Evolutionary conservation across 2,113 vertebrate genomes (phyloP).

Genomic region (Okapia johnstoni): DNA sequence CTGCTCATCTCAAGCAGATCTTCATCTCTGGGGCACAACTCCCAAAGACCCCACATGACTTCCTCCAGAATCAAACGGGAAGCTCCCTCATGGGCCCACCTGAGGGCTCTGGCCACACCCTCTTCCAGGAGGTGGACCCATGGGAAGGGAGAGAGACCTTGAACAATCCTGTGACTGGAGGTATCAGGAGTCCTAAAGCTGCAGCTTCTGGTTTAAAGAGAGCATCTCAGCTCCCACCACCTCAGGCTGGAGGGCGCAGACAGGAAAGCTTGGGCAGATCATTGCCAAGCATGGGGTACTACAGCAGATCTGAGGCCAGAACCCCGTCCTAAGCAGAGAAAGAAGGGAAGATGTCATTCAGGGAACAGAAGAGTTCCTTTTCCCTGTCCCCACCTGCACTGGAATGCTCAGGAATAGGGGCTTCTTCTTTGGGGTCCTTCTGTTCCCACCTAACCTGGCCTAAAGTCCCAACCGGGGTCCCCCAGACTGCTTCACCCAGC

Average conservation of each 20-base stretch:
- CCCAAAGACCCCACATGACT: background rate
- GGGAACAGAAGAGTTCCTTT: background rate
- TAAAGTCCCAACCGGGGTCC: background rate
- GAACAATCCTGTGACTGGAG: background rate
- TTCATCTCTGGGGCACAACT: background rate
- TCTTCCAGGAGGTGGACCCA: background rate
- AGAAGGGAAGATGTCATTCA: background rate
- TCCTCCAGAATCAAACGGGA: background rate
- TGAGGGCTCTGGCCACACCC: background rate
- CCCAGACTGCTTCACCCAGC: background rate
- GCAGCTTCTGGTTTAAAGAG: background rate
- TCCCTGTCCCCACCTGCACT: background rate
- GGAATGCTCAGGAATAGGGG: background rate
- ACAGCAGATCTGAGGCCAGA: background rate
- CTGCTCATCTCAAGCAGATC: background rate
- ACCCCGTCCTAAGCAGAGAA: constrained; percentile 26
- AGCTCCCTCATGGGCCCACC: too few relatives aligned
- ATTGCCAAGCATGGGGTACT: background rate
- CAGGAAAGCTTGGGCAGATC: background rate
- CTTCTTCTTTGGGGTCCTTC: background rate
- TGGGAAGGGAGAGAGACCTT: background rate
- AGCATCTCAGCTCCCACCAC: background rate
- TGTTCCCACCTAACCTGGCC: background rate
- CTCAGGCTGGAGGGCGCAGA: background rate
- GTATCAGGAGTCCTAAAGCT: background rate